Conservation (phyloP, 1,140 invertebrate species). For the Hormaphis cornu region DNA sequence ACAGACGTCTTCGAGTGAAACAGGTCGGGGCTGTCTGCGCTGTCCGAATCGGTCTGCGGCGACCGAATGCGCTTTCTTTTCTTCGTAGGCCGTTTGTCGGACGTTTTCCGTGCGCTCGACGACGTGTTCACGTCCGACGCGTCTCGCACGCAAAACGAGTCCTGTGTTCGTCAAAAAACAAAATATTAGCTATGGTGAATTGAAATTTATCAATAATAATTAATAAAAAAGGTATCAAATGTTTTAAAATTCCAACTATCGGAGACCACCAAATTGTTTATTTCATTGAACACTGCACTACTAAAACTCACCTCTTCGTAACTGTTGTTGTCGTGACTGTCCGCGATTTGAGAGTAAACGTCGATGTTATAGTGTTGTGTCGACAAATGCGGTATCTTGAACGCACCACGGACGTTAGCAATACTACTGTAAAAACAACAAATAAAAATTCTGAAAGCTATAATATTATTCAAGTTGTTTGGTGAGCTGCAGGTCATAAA, state of each 20-base stretch:
- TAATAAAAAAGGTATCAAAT: no score
- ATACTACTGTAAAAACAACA: background rate
- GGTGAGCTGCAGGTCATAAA: no score
- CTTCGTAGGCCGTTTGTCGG: background rate
- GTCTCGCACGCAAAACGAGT: conserved; percentile 14
- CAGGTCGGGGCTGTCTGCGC: background rate
- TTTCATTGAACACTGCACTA: no score
- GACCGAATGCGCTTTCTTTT: background rate
- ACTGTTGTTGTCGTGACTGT: conserved; percentile 5
- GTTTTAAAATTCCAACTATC: no score
- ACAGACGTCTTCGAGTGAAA: background rate
- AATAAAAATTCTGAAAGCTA: no score
- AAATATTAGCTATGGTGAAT: background rate
- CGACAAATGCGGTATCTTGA: conserved; percentile 35
- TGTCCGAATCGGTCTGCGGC: background rate
- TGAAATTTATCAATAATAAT: background rate
- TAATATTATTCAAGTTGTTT: no score
- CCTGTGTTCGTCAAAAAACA: background rate
- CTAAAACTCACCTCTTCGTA: background rate
- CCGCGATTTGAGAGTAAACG: conserved; percentile 34
- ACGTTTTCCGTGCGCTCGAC: background rate
- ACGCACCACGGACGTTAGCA: conserved; percentile 9
- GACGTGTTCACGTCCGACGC: background rate
- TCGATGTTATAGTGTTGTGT: conserved; percentile 16
- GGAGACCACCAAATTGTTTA: no score